Conservation (phyloP, 2,797 vertebrate species). For the Hirundo rustica region DNA sequence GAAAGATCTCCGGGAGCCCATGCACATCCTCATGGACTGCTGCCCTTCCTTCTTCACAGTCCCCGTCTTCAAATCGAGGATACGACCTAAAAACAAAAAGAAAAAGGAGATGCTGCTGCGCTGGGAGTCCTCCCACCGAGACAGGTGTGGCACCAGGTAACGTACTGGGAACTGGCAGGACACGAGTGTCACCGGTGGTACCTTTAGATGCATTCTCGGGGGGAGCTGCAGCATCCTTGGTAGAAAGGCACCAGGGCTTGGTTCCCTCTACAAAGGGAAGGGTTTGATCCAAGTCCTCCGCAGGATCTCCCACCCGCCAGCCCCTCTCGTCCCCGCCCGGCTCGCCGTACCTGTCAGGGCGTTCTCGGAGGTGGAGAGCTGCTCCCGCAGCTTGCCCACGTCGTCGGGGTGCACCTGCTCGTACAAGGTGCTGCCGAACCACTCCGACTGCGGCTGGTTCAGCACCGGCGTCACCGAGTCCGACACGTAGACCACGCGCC, state of each 20-base stretch:
- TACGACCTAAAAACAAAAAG: constrained; percentile 79
- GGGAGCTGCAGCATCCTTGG: constrained; percentile 46
- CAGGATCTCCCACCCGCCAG: not conserved
- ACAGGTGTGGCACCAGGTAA: not conserved
- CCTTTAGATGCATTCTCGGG: constrained; percentile 8
- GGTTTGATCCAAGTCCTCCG: not conserved
- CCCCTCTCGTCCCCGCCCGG: rapidly evolving
- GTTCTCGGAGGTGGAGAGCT: constrained; percentile 92
- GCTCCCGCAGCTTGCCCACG: constrained; percentile 93
- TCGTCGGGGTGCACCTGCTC: constrained; percentile 95
- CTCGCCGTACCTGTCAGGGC: constrained; percentile 81
- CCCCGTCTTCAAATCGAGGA: constrained; percentile 95
- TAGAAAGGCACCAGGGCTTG: constrained; percentile 47
- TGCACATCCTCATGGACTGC: constrained; percentile 94
- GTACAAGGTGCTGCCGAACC: constrained; percentile 92
- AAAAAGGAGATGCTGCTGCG: not conserved
- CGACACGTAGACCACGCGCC: constrained; percentile 90
- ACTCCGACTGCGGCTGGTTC: constrained; percentile 90
- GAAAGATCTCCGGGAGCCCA: constrained; percentile 94
- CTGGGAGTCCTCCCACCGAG: not conserved
- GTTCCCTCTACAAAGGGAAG: constrained; percentile 62
- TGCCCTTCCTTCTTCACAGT: constrained; percentile 98
- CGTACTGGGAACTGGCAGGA: not conserved
- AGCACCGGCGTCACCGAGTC: constrained; percentile 93
- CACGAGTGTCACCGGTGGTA: not conserved